These are phyloP conservation scores for Gymnoscopelus braueri DNA, from an alignment of 2,797 vertebrate species.

Conservation along the genomic window DNA sequence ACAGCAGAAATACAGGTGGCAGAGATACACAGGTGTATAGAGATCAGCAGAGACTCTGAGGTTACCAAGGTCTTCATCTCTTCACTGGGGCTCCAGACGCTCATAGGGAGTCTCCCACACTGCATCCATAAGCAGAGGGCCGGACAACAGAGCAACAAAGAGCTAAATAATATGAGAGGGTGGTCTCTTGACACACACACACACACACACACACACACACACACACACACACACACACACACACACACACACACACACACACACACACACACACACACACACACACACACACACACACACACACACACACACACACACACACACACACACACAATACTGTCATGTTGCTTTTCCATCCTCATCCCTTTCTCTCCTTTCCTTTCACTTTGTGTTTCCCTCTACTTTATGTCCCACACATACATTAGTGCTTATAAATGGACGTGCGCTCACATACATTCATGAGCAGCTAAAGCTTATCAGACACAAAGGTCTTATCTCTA, in stretches of 20 bases:
- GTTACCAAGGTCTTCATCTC: conserved; percentile 64
- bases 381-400: neutral
- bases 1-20: too few species aligned
- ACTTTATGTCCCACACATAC: conserved; percentile 6
- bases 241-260: conserved; percentile 22
- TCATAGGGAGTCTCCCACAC: conserved; percentile 50
- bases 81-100: neutral
- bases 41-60: conserved; percentile 6
- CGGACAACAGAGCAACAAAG: conserved; percentile 45
- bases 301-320: neutral
- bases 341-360: too few species aligned
- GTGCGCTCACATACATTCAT: conserved; percentile 19
- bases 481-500: conserved; percentile 5
- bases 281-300: neutral
- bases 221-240: conserved; percentile 16
- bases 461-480: conserved; percentile 12
- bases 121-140: neutral
- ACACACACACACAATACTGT: neutral
- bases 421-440: neutral
- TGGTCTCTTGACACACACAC: neutral
- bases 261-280: neutral
- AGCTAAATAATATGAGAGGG: conserved; percentile 44
- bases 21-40: too few species aligned
- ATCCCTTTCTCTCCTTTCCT: neutral
- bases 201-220: too few species aligned